Evolutionary conservation across 2,113 vertebrate species (phyloP).

Genomic region (Gobiocypris rarus): DNA sequence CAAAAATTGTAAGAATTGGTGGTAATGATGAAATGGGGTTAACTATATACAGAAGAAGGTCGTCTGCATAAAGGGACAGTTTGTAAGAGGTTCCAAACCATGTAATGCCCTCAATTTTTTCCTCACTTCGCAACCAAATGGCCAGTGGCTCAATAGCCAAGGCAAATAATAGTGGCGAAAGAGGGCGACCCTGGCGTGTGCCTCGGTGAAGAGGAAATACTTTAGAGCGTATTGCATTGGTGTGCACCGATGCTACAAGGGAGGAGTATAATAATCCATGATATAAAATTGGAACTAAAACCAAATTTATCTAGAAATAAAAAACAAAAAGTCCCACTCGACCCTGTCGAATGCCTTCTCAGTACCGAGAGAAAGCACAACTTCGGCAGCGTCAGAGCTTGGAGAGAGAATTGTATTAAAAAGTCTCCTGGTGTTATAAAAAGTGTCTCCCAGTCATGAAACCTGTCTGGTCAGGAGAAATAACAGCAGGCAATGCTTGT

Average conservation of each 20-base stretch:
- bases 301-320: constrained; percentile 9
- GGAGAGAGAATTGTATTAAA: background rate
- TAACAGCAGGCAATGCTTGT: background rate
- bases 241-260: background rate
- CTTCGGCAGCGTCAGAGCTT: too few relatives aligned
- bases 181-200: background rate
- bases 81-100: background rate
- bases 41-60: constrained; percentile 18
- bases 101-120: background rate
- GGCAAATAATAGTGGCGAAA: constrained; percentile 1
- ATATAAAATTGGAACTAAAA: background rate
- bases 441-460: constrained; percentile 4
- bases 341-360: constrained; percentile 1
- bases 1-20: background rate
- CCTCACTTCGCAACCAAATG: background rate
- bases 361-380: background rate
- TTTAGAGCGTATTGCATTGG: constrained; percentile 5
- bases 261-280: constrained; percentile 1
- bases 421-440: constrained; percentile 4
- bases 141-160: constrained; percentile 17
- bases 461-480: background rate
- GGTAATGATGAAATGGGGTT: background rate
- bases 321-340: background rate
- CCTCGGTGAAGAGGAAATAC: too few relatives aligned
- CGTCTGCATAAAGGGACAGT: background rate